Evolutionary conservation across 2,888 invertebrate genomes (phyloP), one percentile per base, ranked within the genome.

Genomic region (Atrina japonica): DNA sequence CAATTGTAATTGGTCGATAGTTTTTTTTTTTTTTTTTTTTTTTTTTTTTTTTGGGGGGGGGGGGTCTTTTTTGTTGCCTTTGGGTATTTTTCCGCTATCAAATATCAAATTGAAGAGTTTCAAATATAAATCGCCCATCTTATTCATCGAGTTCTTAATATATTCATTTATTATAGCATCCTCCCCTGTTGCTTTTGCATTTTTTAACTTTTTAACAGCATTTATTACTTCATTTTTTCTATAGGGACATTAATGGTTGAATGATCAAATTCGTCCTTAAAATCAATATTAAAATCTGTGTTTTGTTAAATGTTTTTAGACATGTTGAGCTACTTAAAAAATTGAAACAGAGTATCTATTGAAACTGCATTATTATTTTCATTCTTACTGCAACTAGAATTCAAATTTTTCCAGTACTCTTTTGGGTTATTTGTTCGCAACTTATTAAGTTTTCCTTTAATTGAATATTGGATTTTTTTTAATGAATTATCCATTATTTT

Each of bases 121-220:
- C 49, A 49, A 49, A 40, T 61, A 61, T 2, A 35, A 16, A 45
- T 25, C 25, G 27, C 40, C 7, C 18, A 59, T 41, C 40, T 45
- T 35, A 14, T 43, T 11, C 21, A 27, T 18, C 3, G 59, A 41
- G 11, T 23, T 6, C 25, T 45, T 59, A 21, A 61, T 61, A 50
- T 40, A 61, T 61, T 61, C 50, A 40, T 61, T 61, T 21, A 61
- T 50, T 21, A 61, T 35, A 27, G 7, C 23, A 50, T 61, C 61
- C 35, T 61, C 61, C 7, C 61, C 50, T 21, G 47, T 1, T 16
- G 50, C 23, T 21, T 61, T 61, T n/a, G 29, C 35, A 61, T 61
- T 59, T 61, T 61, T 61, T 18, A 59, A 16, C 25, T 59, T 59
- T 27, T 59, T 43, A 25, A 59, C 21, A 47, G 47, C 47, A 16